Evolutionary conservation across 92 coral and sea anemone species (phyloP).

Genomic region (Heteractis magnifica): DNA sequence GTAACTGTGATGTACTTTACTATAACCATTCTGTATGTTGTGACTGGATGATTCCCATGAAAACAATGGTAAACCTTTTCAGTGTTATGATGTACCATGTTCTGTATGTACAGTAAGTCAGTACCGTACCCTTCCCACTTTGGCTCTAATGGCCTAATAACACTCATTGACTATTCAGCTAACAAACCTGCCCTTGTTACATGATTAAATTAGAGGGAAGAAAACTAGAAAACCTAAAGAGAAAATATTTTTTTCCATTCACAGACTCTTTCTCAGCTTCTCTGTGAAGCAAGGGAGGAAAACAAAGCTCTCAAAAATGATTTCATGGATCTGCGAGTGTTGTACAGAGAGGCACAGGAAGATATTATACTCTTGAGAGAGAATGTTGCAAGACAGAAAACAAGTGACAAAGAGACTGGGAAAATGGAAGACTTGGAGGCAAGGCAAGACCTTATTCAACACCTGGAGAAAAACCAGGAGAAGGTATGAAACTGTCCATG

Average conservation of each 20-base stretch:
- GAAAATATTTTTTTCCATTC: neutral
- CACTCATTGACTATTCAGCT: too few species aligned
- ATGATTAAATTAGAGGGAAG: too few species aligned
- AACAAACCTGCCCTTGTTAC: too few species aligned
- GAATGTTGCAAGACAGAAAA: constrained; percentile 68
- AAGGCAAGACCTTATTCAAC: constrained; percentile 71
- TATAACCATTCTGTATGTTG: too few species aligned
- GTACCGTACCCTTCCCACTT: too few species aligned
- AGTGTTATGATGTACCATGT: too few species aligned
- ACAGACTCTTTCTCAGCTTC: constrained; percentile 79
- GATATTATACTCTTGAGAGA: constrained; percentile 84
- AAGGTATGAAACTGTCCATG: constrained; percentile 40
- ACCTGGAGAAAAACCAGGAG: constrained; percentile 79
- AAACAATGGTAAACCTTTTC: too few species aligned
- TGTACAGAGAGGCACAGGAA: constrained; percentile 93
- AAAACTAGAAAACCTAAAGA: neutral
- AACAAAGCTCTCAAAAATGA: constrained; percentile 87
- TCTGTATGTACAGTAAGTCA: too few species aligned
- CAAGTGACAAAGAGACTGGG: constrained; percentile 37
- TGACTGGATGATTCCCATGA: too few species aligned
- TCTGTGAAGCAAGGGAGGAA: constrained; percentile 79
- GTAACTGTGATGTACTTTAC: too few species aligned
- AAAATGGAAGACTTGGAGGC: constrained; percentile 59
- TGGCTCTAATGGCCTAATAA: too few species aligned
- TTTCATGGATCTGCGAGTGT: constrained; percentile 70